Percentiles rank a stretch among this genome's conserved stretches.
phyloP scores from a whole-genome alignment of 2,888 invertebrate species.

The Geotrupes spiniger region DNA sequence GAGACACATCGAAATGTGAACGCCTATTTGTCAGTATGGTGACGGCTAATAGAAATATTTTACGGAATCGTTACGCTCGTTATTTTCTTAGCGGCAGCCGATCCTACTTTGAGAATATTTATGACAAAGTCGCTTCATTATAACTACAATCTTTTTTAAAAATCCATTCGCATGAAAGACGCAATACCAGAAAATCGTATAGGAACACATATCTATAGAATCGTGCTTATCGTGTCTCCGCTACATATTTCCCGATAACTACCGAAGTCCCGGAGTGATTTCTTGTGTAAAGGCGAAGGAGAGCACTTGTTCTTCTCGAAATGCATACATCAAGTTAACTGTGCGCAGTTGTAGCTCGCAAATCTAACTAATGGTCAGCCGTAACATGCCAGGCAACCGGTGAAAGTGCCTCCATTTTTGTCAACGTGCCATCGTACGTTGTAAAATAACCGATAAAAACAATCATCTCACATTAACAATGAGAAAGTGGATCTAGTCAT shows the following conservation, averaged over 20 bases:
- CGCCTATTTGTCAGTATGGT: too few species aligned
- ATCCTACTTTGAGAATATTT: too few species aligned
- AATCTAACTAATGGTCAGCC: slow-evolving; percentile 39
- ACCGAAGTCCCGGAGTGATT: slow-evolving; percentile 6
- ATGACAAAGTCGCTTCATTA: too few species aligned
- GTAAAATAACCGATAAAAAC: slow-evolving; percentile 4
- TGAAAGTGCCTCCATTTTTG: slow-evolving; percentile 47
- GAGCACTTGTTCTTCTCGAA: slow-evolving; percentile 9
- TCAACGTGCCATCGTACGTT: slow-evolving; percentile 11
- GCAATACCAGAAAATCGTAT: background rate
- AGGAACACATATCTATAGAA: background rate
- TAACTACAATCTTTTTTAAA: too few species aligned
- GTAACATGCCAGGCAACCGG: slow-evolving; percentile 32
- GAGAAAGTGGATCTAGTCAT: slow-evolving; percentile 12
- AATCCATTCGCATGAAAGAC: too few species aligned
- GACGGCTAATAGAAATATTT: too few species aligned
- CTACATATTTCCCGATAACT: slow-evolving; percentile 1
- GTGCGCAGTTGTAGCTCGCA: slow-evolving; percentile 20
- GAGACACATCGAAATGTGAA: too few species aligned
- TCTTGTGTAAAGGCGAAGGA: slow-evolving; percentile 2
- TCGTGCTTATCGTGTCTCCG: background rate
- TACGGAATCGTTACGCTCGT: too few species aligned
- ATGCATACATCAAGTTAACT: slow-evolving; percentile 16
- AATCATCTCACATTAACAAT: slow-evolving; percentile 10
- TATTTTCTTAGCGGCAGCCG: too few species aligned